These are phyloP conservation scores for Nibea albiflora DNA, from an alignment of 2,113 vertebrate genomes.

Conservation along the genomic window DNA sequence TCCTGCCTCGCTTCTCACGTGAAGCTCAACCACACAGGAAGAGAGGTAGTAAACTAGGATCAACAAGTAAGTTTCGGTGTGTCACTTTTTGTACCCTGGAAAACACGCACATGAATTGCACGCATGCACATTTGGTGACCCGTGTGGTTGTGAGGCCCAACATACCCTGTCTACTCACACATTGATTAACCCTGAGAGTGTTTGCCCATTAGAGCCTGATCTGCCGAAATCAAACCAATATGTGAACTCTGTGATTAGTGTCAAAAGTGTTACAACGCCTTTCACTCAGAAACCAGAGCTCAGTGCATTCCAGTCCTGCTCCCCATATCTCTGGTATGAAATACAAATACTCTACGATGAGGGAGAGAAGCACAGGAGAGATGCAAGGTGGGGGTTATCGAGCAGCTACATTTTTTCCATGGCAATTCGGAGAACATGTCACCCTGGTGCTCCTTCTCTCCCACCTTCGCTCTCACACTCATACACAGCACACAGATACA, in stretches of 20 bases:
- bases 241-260: conserved; percentile 83
- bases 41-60: conserved; percentile 40
- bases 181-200: conserved; percentile 79
- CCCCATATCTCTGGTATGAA: conserved; percentile 78
- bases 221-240: conserved; percentile 82
- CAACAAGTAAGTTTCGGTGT: conserved; percentile 30
- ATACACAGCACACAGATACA: conserved; percentile 35
- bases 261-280: conserved; percentile 78
- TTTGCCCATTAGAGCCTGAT: conserved; percentile 79
- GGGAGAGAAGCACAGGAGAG: conserved; percentile 67
- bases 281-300: conserved; percentile 80
- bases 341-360: conserved; percentile 69
- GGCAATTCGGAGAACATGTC: conserved; percentile 69
- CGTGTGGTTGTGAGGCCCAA: conserved; percentile 62
- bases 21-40: conserved; percentile 32
- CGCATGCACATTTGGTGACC: conserved; percentile 42
- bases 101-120: conserved; percentile 17
- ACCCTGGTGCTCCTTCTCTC: conserved; percentile 45
- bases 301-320: conserved; percentile 67
- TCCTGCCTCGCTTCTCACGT: conserved; percentile 45
- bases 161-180: conserved; percentile 60
- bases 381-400: conserved; percentile 69
- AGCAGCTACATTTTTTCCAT: conserved; percentile 70
- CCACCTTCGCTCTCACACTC: conserved; percentile 39
- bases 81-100: conserved; percentile 11